A percentile compares a stretch with the other conserved stretches of the same genome.
These are phyloP conservation scores for Globodera ellingtonae DNA, from an alignment of 1,140 invertebrate species.

Conservation along the genomic window DNA sequence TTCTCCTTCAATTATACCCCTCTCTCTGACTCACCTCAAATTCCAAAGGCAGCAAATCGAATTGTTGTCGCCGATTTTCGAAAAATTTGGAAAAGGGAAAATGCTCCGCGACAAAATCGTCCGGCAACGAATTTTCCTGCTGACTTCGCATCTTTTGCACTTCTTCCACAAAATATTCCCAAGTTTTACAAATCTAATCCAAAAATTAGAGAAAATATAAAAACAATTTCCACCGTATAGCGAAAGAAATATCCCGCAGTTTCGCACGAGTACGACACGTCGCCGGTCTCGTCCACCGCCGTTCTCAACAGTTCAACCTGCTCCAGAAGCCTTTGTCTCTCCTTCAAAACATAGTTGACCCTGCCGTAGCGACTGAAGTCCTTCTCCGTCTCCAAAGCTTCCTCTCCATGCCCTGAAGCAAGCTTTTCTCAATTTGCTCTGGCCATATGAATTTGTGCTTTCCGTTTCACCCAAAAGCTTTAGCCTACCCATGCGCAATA, in stretches of 20 bases:
- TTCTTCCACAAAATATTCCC: conserved; percentile 81
- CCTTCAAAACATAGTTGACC: conserved; percentile 92
- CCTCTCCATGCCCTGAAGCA: conserved; percentile 80
- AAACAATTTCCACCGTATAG: conserved; percentile 66
- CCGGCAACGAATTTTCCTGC: background rate
- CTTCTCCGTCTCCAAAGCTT: conserved; percentile 96
- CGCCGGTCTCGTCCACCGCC: conserved; percentile 80
- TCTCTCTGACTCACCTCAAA: conserved; percentile 30
- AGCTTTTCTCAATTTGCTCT: background rate
- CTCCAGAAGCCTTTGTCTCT: conserved; percentile 84
- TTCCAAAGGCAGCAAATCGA: conserved; percentile 14
- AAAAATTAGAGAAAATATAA: background rate
- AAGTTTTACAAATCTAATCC: conserved; percentile 72
- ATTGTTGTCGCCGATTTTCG: conserved; percentile 76
- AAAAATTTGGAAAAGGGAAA: conserved; percentile 94
- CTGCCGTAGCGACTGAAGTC: conserved; percentile 96
- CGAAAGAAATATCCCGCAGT: conserved; percentile 82
- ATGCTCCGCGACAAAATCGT: conserved; percentile 39
- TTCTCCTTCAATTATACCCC: background rate
- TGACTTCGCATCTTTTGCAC: conserved; percentile 64
- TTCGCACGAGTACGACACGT: conserved; percentile 96
- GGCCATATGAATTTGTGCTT: background rate
- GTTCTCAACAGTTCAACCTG: conserved; percentile 86
- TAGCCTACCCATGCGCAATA: conserved; percentile 82
- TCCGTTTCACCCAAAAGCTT: background rate